phyloP scores from a whole-genome alignment of 2,797 vertebrate genomes.

The Lagodon rhomboides region DNA sequence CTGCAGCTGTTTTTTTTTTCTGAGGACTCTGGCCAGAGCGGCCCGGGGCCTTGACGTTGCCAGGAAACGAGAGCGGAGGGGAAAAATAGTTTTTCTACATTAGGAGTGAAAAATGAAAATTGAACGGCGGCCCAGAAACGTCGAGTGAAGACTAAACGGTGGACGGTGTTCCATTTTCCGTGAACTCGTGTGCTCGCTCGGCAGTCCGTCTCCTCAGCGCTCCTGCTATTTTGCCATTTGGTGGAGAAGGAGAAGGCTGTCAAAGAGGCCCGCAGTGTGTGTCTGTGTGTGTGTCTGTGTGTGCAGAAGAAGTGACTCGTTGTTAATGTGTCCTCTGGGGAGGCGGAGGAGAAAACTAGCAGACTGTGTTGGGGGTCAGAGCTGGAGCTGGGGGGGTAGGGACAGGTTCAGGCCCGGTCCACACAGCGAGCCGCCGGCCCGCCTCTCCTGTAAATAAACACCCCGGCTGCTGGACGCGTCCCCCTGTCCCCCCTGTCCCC shows the following conservation, averaged over 20 bases:
- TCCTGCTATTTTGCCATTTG: constrained; percentile 55
- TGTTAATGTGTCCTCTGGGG: constrained; percentile 63
- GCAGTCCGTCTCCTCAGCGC: constrained; percentile 46
- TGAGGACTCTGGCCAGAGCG: constrained; percentile 87
- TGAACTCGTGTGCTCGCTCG: constrained; percentile 87
- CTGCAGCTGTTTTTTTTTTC: constrained; percentile 89
- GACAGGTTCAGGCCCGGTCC: constrained; percentile 48
- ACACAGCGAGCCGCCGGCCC: constrained; percentile 33
- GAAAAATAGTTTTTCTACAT: constrained; percentile 89
- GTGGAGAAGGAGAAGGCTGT: constrained; percentile 68
- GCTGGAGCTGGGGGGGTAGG: constrained; percentile 41
- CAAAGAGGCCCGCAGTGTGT: constrained; percentile 35
- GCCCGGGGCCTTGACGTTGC: constrained; percentile 75
- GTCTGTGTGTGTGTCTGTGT: constrained; percentile 18
- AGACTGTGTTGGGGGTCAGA: constrained; percentile 66
- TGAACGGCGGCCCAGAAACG: constrained; percentile 85
- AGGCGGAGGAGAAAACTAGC: constrained; percentile 46
- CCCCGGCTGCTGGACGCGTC: constrained; percentile 20
- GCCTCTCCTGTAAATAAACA: constrained; percentile 72
- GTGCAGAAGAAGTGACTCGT: constrained; percentile 56
- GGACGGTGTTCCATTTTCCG: constrained; percentile 87
- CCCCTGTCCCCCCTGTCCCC: constrained; percentile 31
- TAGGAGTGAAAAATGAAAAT: constrained; percentile 84
- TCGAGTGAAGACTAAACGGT: constrained; percentile 85
- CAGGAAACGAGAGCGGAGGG: constrained; percentile 87